These are phyloP conservation scores for Lasioglossum lativentre DNA, from an alignment of 2,888 invertebrate genomes.

Conservation along the genomic window DNA sequence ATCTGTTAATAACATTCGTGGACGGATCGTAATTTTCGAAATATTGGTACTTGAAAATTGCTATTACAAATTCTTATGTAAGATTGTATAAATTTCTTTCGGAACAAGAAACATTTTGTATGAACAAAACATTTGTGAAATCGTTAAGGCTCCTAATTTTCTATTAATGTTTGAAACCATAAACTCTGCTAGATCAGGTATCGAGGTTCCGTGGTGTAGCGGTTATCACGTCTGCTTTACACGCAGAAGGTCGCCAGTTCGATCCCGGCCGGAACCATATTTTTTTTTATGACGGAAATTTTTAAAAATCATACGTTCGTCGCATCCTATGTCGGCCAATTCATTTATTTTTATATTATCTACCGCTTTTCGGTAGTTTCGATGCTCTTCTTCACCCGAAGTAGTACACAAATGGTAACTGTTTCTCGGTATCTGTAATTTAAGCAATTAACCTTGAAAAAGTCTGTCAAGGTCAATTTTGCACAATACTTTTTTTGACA, in stretches of 20 bases:
- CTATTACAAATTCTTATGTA: too few relatives aligned
- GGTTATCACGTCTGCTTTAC: constrained; percentile 9
- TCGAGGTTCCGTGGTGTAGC: constrained; percentile 11
- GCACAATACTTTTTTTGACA: too few relatives aligned
- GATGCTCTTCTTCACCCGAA: too few relatives aligned
- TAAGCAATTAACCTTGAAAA: too few relatives aligned
- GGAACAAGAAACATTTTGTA: too few relatives aligned
- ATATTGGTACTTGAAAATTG: too few relatives aligned
- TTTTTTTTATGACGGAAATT: not conserved
- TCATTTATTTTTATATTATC: not conserved
- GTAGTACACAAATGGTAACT: too few relatives aligned
- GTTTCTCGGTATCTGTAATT: too few relatives aligned
- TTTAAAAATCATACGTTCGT: not conserved
- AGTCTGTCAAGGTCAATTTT: too few relatives aligned
- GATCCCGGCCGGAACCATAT: constrained; percentile 3
- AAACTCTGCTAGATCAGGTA: not conserved
- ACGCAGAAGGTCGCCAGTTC: constrained; percentile 1
- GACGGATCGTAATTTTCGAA: too few relatives aligned
- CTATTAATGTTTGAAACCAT: not conserved
- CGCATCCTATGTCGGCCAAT: not conserved
- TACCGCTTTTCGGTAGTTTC: not conserved
- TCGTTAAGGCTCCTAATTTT: not conserved
- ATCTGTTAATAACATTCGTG: too few relatives aligned
- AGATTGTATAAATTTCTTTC: too few relatives aligned
- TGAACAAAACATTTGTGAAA: not conserved